phyloP scores from a whole-genome alignment of 1,140 invertebrate genomes.

The Sminthurinus signatus region DNA sequence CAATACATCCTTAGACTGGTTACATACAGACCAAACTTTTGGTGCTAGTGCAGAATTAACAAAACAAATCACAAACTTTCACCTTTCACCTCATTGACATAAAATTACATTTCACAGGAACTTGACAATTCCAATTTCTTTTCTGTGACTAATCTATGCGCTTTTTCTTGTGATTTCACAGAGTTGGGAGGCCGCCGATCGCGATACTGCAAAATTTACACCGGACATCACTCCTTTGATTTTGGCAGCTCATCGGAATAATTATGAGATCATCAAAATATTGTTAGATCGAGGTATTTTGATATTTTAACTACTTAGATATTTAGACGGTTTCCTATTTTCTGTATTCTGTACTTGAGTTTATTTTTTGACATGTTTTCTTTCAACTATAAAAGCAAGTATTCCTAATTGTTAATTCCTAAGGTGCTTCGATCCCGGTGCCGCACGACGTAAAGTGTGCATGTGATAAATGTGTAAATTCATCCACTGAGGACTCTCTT shows the following conservation, averaged over 20 bases:
- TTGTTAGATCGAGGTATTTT: slow-evolving; percentile 85
- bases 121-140: too few relatives aligned
- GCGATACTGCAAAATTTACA: slow-evolving; percentile 88
- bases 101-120: too few relatives aligned
- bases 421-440: slow-evolving; percentile 74
- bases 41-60: neutral
- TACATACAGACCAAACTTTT: neutral
- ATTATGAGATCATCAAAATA: slow-evolving; percentile 98
- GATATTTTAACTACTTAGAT: too few relatives aligned
- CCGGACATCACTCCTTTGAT: slow-evolving; percentile 95
- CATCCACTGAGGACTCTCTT: slow-evolving; percentile 74
- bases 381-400: too few relatives aligned
- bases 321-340: too few relatives aligned
- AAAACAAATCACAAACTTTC: too few relatives aligned
- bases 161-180: too few relatives aligned
- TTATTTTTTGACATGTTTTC: too few relatives aligned
- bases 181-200: slow-evolving; percentile 85
- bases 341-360: too few relatives aligned
- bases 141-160: neutral
- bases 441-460: slow-evolving; percentile 86
- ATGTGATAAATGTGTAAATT: slow-evolving; percentile 83
- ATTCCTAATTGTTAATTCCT: too few relatives aligned
- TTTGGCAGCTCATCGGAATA: slow-evolving; percentile 89
- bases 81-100: too few relatives aligned
- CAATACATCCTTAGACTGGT: too few relatives aligned